A percentile compares a stretch with the other conserved stretches of the same genome.
Evolutionary conservation across 2,888 invertebrate species (phyloP).

Genomic region (Pheosia tremula): DNA sequence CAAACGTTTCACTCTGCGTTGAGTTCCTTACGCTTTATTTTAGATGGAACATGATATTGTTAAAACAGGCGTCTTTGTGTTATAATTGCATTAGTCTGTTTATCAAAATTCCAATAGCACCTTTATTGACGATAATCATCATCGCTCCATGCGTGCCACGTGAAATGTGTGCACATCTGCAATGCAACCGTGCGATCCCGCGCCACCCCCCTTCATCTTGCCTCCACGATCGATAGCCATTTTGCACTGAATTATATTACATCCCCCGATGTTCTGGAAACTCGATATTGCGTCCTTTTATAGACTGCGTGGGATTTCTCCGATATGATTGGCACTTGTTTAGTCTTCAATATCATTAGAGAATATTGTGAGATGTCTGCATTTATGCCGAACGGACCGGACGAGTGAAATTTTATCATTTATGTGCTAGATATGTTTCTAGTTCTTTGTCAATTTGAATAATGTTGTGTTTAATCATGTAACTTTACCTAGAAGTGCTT

Average conservation of each 20-base stretch:
- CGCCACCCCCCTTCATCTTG: constrained; percentile 22
- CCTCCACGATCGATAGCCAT: constrained; percentile 42
- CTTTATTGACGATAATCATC: too few relatives aligned
- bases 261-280: constrained; percentile 36
- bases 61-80: too few relatives aligned
- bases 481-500: too few relatives aligned
- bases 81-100: too few relatives aligned
- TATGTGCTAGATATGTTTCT: not conserved
- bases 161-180: not conserved
- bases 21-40: too few relatives aligned
- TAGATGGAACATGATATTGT: too few relatives aligned
- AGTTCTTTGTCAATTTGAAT: not conserved
- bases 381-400: not conserved
- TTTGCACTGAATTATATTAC: constrained; percentile 37
- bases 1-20: not conserved
- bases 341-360: constrained; percentile 30
- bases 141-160: not conserved
- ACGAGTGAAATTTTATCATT: not conserved
- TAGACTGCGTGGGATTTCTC: constrained; percentile 36
- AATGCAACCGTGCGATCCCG: constrained; percentile 20
- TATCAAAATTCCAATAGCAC: too few relatives aligned
- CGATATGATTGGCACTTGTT: constrained; percentile 8
- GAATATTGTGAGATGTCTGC: constrained; percentile 18
- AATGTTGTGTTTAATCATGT: too few relatives aligned
- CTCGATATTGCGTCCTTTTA: constrained; percentile 32